Base-by-base conservation (phyloP, 2,797 vertebrate genomes). In the Glyptemys insculpta region DNA sequence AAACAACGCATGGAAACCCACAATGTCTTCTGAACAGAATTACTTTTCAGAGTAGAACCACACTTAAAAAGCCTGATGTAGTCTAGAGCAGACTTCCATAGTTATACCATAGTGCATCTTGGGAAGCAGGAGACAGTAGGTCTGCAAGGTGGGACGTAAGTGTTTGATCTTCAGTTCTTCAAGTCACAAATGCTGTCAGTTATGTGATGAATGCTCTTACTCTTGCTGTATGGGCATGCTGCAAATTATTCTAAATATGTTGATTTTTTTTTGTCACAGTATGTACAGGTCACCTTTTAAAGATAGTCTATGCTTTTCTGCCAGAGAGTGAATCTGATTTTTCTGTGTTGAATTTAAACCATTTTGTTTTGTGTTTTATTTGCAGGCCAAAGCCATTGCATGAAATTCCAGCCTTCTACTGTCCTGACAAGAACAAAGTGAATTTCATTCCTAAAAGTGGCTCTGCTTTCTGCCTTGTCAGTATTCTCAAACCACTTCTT, bases 401-500 rank as follows among this genome's bases (percentile, higher is more conserved):
- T 79, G 99, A 99, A 98, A 99, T 99, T 97, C 99, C 99, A 57
- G 99, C 99, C 72, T 99, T 99, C 98, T 99, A 99, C 96, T 99
- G 99, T 96, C 99, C 99, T 37, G 99, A 99, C 98, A 99, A 99
- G 98, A 99, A 99, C 98, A 99, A 99, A 98, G 99, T 99, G 97
- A 99, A 99, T 99, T 99, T 99, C 98, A 99, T 99, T 98, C 99
- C 99, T 86, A 99, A 99, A 98, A 99, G 99, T 79, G 99, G 99
- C 96, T 99, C 99, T 74, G 99, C 99, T 94, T 99, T 99, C 98
- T 99, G 99, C 98, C 98, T 99, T 52, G 99, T 99, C 98, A 99
- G 99, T 98, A 99, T 99, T 98, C 99, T 99, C 96, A 99, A 99
- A 98, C 99, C 99, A 54, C 98, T 99, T 93, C 99, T 99, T 81